These are phyloP conservation scores for Dilophus febrilis DNA, from an alignment of 2,888 invertebrate species.

Conservation along the genomic window DNA sequence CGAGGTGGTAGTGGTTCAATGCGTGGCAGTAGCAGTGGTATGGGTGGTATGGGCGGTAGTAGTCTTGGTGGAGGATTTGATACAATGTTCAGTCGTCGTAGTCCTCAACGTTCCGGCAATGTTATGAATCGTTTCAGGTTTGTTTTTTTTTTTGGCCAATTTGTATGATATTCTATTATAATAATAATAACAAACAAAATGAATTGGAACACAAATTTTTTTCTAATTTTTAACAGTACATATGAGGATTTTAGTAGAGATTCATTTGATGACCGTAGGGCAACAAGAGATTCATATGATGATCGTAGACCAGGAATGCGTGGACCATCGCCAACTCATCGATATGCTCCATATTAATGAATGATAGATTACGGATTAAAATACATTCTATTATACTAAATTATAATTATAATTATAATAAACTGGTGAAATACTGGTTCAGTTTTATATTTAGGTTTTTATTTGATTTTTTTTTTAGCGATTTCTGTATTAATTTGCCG, in stretches of 20 bases:
- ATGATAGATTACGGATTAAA: too few relatives aligned
- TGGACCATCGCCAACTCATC: constrained; percentile 66
- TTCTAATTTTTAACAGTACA: constrained; percentile 36
- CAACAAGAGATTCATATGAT: constrained; percentile 70
- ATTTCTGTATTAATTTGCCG: too few relatives aligned
- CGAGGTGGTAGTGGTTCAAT: constrained; percentile 48
- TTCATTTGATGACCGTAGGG: constrained; percentile 66
- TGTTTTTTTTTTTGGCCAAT: too few relatives aligned
- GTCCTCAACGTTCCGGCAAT: constrained; percentile 36
- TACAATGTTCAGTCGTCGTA: constrained; percentile 67
- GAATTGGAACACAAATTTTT: constrained; percentile 7
- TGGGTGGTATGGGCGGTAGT: constrained; percentile 43
- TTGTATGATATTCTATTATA: constrained; percentile 5
- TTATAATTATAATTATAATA: too few relatives aligned
- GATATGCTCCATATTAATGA: constrained; percentile 71
- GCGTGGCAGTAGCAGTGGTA: constrained; percentile 37
- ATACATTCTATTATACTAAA: too few relatives aligned
- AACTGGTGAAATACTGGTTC: too few relatives aligned
- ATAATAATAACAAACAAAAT: too few relatives aligned
- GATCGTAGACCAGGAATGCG: constrained; percentile 50
- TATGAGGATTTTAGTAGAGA: constrained; percentile 81
- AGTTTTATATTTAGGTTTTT: too few relatives aligned
- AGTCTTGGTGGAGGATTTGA: constrained; percentile 46
- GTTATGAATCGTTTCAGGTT: constrained; percentile 30
- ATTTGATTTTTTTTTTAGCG: too few relatives aligned